Conservation (phyloP, 1,140 invertebrate species). For the Campoletis sonorensis region DNA sequence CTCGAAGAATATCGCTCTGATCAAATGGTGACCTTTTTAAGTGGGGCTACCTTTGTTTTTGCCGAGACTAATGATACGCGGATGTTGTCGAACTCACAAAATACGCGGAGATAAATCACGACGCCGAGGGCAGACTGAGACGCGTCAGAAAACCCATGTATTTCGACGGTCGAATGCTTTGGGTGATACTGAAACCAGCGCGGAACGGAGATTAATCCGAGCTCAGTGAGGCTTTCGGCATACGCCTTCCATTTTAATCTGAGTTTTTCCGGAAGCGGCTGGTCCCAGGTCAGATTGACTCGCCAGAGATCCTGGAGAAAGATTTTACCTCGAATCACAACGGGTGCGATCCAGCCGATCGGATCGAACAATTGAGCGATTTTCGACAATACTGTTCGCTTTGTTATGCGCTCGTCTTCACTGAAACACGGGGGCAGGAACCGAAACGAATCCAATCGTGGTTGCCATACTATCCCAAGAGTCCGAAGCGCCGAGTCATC, state of each 20-base stretch:
- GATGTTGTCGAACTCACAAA: constrained; percentile 35
- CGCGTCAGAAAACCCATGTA: constrained; percentile 65
- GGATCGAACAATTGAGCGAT: constrained; percentile 53
- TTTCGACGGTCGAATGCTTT: constrained; percentile 38
- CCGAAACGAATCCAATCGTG: constrained; percentile 10
- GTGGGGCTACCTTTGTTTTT: constrained; percentile 24
- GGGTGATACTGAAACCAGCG: not conserved
- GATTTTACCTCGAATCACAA: too few species aligned
- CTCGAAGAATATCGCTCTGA: too few species aligned
- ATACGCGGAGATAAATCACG: constrained; percentile 52
- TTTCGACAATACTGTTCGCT: constrained; percentile 35
- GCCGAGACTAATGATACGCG: not conserved
- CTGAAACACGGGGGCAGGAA: not conserved
- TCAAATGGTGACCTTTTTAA: constrained; percentile 17
- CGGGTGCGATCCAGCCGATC: too few species aligned
- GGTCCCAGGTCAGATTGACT: too few species aligned
- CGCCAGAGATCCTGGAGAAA: too few species aligned
- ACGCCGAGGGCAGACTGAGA: constrained; percentile 59
- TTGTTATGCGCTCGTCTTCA: not conserved
- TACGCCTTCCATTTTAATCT: constrained; percentile 45
- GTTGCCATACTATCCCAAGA: constrained; percentile 35
- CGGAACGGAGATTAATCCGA: constrained; percentile 23
- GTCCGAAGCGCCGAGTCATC: not conserved
- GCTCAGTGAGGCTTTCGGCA: constrained; percentile 35
- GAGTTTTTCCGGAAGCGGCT: constrained; percentile 51